phyloP scores from a whole-genome alignment of 2,888 invertebrate species.

The Acronicta aceris region DNA sequence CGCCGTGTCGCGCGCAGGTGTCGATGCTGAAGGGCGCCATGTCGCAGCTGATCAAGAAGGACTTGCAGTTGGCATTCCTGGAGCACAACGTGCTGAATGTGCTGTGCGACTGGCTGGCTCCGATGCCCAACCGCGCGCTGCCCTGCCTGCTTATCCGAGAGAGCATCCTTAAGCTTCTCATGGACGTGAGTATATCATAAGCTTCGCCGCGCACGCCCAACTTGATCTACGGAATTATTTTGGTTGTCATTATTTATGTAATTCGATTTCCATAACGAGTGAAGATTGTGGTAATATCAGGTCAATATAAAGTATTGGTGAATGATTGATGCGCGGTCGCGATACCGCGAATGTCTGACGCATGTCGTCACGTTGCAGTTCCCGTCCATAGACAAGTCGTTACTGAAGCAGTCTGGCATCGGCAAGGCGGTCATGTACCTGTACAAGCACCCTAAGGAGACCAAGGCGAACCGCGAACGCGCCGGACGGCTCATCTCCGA shows the following conservation, averaged over 20 bases:
- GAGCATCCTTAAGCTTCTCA: constrained; percentile 93
- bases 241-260: too few species aligned
- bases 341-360: too few species aligned
- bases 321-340: too few species aligned
- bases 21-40: constrained; percentile 96
- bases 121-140: constrained; percentile 98
- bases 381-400: constrained; percentile 95
- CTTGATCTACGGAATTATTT: too few species aligned
- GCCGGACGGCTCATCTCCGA: constrained; percentile 98
- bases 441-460: constrained; percentile 99
- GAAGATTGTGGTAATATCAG: too few species aligned
- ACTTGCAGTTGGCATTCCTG: constrained; percentile 98
- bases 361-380: constrained; percentile 88
- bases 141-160: constrained; percentile 98
- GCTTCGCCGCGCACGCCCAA: not conserved
- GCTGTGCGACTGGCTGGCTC: constrained; percentile 99
- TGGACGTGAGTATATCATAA: constrained; percentile 90
- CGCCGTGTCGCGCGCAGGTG: constrained; percentile 79
- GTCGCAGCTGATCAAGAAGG: constrained; percentile 98
- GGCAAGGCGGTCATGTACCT: constrained; percentile 99
- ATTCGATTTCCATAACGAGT: too few species aligned
- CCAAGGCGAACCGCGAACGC: constrained; percentile 96
- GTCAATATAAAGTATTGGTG: too few species aligned
- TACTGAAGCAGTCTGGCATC: constrained; percentile 98
- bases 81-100: constrained; percentile 98